Evolutionary conservation across 2,113 vertebrate species (phyloP).

Genomic region (Blennius ocellaris): DNA sequence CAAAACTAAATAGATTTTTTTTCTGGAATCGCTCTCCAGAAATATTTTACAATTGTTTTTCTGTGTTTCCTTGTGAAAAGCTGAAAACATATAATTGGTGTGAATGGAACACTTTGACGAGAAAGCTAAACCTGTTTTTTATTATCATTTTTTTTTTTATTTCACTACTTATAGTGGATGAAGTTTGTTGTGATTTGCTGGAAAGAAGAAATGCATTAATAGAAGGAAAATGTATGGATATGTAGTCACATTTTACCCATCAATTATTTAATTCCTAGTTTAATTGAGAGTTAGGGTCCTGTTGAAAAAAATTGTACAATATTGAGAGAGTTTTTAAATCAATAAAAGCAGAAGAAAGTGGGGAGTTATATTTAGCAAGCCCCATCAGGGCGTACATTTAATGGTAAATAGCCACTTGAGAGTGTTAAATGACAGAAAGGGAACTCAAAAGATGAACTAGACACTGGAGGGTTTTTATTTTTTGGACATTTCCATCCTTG

Average conservation of each 20-base stretch:
- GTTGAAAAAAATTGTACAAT: neutral
- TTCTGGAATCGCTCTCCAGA: conserved; percentile 1
- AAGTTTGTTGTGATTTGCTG: no score
- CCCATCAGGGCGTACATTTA: no score
- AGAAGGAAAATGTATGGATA: no score
- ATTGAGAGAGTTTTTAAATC: neutral
- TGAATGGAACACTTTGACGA: neutral
- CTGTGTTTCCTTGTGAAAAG: neutral
- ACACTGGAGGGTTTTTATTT: no score
- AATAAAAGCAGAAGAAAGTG: neutral
- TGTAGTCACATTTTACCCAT: no score
- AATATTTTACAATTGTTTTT: conserved; percentile 10
- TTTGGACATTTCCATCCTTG: no score
- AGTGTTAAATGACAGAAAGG: no score
- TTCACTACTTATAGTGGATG: no score
- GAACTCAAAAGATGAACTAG: no score
- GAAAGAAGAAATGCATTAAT: no score
- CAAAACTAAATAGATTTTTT: conserved; percentile 30
- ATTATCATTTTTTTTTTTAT: no score
- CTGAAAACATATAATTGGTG: neutral
- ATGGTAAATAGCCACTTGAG: no score
- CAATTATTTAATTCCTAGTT: neutral
- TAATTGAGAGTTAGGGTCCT: neutral
- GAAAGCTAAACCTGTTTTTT: neutral
- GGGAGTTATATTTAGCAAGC: neutral